phyloP scores from a whole-genome alignment of 1,140 invertebrate genomes.

The Eriosoma lanigerum region DNA sequence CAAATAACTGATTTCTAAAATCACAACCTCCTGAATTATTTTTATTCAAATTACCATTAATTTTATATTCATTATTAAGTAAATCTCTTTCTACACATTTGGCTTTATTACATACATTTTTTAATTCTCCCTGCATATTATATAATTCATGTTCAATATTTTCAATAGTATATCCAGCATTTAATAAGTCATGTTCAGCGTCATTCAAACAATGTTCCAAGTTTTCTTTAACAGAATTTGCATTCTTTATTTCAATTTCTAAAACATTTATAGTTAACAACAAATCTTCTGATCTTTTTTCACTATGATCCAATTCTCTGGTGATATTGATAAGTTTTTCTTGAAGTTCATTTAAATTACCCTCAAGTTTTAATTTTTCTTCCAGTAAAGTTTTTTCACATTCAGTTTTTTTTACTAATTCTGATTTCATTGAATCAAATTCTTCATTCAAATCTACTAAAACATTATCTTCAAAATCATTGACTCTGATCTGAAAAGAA shows the following conservation, averaged over 20 bases:
- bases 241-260: conserved; percentile 12
- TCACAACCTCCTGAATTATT: background rate
- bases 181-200: conserved; percentile 11
- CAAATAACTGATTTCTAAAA: conserved; percentile 23
- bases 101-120: background rate
- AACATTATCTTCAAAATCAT: conserved; percentile 49
- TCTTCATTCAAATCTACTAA: conserved; percentile 40
- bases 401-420: conserved; percentile 23
- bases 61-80: background rate
- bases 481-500: conserved; percentile 35
- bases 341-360: background rate
- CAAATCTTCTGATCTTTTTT: conserved; percentile 35
- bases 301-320: conserved; percentile 3
- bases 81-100: conserved; percentile 1
- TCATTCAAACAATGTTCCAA: conserved; percentile 4
- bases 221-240: background rate
- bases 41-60: conserved; percentile 3
- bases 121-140: background rate
- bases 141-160: conserved; percentile 16
- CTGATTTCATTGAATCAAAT: conserved; percentile 43
- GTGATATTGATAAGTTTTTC: background rate
- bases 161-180: background rate
- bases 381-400: conserved; percentile 2
- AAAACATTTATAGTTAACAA: conserved; percentile 20
- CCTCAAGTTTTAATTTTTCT: conserved; percentile 11